Evolutionary conservation across 2,888 invertebrate species (phyloP), one percentile per base, ranked within the genome.

Genomic region (Patella ulyssiponensis): DNA sequence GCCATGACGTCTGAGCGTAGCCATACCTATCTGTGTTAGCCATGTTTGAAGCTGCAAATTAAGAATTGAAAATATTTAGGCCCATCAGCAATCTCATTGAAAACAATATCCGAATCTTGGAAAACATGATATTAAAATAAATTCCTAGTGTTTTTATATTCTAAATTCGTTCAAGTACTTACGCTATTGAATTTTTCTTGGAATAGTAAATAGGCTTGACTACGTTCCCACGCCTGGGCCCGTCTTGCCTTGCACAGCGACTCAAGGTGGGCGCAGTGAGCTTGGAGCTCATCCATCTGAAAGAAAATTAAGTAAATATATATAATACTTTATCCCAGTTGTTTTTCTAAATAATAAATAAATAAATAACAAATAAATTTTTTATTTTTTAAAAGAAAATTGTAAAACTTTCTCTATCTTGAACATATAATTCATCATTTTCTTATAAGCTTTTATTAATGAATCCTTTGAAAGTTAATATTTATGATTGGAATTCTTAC

Each of bases 1-100:
- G 81, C 94, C 93, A 87, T 95, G 95, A 69, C 94, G 94, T 86
- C 94, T 94, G 71, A 96, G 92, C 88, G 95, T 95, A 74, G 94
- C 93, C 87, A 95, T 95, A 0, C 94, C 95, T 52, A 95, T 94
- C 76, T 94, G 94, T 51, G 94, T 93, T 75, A 96, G 89, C 96
- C 96, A 96, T n/a, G 93, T 93, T 81, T 95, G 93, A 56, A 96
- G 79, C 89, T 88, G 83, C 23, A 78, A 80, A 73, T 3, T 64
- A n/a, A 73, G 52, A 74, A 71, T 20, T 44, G 7, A 44, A 9
- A 44, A 44, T 44, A 44, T 44, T 44, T 44, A 44, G 44, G 9
- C 44, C 3, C 5, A 9, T 44, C 44, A 7, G 44, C 44, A 9
- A 44, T 44, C 44, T 44, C 44, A 44, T 1, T 0, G 7, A 44